Percentiles rank a stretch among this genome's conserved stretches.
Conservation (phyloP, 2,113 vertebrate species). For the Xiphorhynchus elegans region DNA sequence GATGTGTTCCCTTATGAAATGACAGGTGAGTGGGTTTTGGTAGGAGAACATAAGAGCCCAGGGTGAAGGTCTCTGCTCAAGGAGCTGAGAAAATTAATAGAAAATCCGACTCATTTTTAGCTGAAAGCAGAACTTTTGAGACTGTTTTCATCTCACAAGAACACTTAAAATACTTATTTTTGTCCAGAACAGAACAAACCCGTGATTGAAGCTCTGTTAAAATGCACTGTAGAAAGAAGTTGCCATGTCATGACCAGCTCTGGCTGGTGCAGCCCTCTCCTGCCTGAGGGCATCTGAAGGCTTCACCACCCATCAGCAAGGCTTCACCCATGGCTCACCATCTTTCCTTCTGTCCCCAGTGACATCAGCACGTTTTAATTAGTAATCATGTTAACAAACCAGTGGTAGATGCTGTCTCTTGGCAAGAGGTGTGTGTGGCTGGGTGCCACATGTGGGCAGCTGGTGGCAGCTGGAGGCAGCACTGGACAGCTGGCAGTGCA, state of each 20-base stretch:
- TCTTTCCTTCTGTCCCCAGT: neutral
- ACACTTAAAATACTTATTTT: neutral
- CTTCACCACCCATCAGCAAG: neutral
- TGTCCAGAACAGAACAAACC: neutral
- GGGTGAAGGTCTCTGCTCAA: neutral
- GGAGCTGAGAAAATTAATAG: neutral
- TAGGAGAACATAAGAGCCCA: neutral
- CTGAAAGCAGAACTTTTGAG: neutral
- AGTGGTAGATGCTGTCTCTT: neutral
- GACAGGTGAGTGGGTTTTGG: neutral
- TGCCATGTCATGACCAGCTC: neutral
- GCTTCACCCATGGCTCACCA: accelerated
- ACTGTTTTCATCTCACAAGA: neutral
- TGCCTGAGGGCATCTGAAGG: neutral
- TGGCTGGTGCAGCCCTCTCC: neutral
- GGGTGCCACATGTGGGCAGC: accelerated
- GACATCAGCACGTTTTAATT: neutral
- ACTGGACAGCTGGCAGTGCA: accelerated
- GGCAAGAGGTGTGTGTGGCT: neutral
- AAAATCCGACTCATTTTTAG: neutral
- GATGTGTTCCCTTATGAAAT: neutral
- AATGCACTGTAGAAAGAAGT: neutral
- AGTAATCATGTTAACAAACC: neutral
- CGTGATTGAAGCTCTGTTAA: neutral
- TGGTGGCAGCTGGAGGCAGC: neutral